Evolutionary conservation across 2,113 vertebrate species (phyloP), one percentile per base, ranked within the genome.

Genomic region (Suricata suricatta): DNA sequence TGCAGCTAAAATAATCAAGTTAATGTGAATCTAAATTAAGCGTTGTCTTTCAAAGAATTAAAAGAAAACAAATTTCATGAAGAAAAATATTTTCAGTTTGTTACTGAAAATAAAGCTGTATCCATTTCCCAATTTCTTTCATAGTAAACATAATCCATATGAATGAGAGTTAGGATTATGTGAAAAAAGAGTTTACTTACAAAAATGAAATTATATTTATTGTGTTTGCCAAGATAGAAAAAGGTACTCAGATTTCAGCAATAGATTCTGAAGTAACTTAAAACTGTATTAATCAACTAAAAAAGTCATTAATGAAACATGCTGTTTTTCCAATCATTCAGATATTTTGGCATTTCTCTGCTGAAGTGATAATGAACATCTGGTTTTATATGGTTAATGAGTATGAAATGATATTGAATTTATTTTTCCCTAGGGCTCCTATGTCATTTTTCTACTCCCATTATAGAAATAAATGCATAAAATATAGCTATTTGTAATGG

Each of bases 291-390:
- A 86, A 57, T 64, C 47, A 86, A 83, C 7, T 74, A 69, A 86
- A 88, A 80, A 80, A 50, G n/a, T 71, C 31, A 97, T 94, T 96
- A 93, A 90, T 97, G 88, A 96, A 95, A 94, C n/a, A 63, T 27
- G 1, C 14, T 92, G 33, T 79, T 88, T 83, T 93, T 38, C 63
- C 52, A 91, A 38, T 88, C 57, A 91, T 74, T 84, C 21, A 69
- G 12, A 5, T 63, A 92, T 87, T 54, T 96, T 84, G 71, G 63
- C 72, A 83, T 94, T 96, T 97, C 41, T 90, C 84, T 93, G 19
- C 5, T 90, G 54, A 88, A 94, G 33, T 92, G 74, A 92, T 84
- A 96, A 94, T 84, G 76, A 92, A 31, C 68, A 83, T 94, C 79
- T 93, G 83, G 44, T 79, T 92, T 95, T 96, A 63, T 60, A 90